Evolutionary conservation across 2,113 vertebrate genomes (phyloP).

Genomic region (Hiodon alosoides): DNA sequence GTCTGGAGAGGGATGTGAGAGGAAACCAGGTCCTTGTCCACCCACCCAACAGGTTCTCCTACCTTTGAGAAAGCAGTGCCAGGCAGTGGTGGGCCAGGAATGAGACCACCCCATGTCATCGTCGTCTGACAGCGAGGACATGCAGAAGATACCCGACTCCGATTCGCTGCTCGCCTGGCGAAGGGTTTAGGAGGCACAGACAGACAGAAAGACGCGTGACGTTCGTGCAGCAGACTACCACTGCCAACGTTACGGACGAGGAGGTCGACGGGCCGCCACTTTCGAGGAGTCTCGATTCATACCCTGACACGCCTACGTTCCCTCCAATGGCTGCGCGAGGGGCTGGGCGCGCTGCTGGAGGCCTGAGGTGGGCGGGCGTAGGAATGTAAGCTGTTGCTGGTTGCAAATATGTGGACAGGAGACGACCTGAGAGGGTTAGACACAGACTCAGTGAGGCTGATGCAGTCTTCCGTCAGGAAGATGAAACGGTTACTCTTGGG

Average conservation of each 20-base stretch:
- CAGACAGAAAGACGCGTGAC: background rate
- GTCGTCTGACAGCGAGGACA: constrained; percentile 95
- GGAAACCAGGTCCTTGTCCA: no score
- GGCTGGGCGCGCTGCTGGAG: constrained; percentile 63
- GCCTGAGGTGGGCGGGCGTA: constrained; percentile 91
- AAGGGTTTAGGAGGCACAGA: constrained; percentile 26
- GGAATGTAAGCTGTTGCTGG: constrained; percentile 99
- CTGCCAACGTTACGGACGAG: no score
- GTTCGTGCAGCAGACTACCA: no score
- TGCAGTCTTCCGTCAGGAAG: background rate
- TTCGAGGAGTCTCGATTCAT: constrained; percentile 17
- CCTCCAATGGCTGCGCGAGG: constrained; percentile 77
- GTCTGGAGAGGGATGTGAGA: background rate
- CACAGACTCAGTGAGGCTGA: constrained; percentile 11
- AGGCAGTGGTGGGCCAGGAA: constrained; percentile 91
- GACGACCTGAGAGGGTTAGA: constrained; percentile 74
- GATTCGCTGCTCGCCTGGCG: constrained; percentile 86
- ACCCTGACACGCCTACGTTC: constrained; percentile 73
- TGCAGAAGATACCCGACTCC: constrained; percentile 91
- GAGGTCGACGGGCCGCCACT: no score
- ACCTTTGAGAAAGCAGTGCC: constrained; percentile 99
- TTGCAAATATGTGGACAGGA: constrained; percentile 95
- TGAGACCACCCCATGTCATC: constrained; percentile 98
- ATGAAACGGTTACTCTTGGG: background rate
- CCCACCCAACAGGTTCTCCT: constrained; percentile 10